These are phyloP conservation scores for Platichthys stellatus DNA, from an alignment of 2,113 vertebrate species.

Conservation along the genomic window DNA sequence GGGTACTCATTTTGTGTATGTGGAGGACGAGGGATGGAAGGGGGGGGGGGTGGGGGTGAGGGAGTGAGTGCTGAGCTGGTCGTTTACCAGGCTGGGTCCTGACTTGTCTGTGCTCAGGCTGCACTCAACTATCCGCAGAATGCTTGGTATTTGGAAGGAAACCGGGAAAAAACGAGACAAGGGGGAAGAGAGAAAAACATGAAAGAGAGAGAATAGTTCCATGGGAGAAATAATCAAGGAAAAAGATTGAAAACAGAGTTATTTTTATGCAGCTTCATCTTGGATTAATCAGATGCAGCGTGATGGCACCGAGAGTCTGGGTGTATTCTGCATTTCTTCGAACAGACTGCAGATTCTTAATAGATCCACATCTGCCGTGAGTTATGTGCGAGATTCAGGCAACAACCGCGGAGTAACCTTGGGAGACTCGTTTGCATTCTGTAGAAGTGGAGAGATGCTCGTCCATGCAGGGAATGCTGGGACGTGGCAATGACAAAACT, in stretches of 20 bases:
- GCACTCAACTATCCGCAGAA: constrained; percentile 64
- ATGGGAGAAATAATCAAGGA: constrained; percentile 13
- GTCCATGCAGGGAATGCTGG: constrained; percentile 33
- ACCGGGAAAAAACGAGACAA: constrained; percentile 14
- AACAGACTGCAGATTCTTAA: constrained; percentile 13
- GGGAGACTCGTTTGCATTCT: constrained; percentile 49
- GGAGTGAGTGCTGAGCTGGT: constrained; percentile 59
- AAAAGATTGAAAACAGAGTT: background rate
- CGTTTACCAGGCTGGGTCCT: constrained; percentile 58
- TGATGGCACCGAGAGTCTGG: background rate
- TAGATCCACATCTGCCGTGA: constrained; percentile 45
- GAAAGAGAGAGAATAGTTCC: constrained; percentile 4
- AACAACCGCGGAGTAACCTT: constrained; percentile 42
- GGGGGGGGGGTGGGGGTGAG: background rate
- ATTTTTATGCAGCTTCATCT: constrained; percentile 16
- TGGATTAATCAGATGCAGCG: constrained; percentile 21
- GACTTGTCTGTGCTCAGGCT: constrained; percentile 63
- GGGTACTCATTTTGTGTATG: constrained; percentile 58
- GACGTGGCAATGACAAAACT: constrained; percentile 42
- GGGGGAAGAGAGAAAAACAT: constrained; percentile 26
- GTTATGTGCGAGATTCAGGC: constrained; percentile 48
- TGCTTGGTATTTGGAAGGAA: constrained; percentile 67
- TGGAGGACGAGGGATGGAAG: background rate
- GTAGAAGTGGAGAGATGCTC: constrained; percentile 35
- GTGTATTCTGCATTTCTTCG: constrained; percentile 23